Base-by-base conservation (phyloP, 2,797 vertebrate genomes). In the Danio tinwini region DNA sequence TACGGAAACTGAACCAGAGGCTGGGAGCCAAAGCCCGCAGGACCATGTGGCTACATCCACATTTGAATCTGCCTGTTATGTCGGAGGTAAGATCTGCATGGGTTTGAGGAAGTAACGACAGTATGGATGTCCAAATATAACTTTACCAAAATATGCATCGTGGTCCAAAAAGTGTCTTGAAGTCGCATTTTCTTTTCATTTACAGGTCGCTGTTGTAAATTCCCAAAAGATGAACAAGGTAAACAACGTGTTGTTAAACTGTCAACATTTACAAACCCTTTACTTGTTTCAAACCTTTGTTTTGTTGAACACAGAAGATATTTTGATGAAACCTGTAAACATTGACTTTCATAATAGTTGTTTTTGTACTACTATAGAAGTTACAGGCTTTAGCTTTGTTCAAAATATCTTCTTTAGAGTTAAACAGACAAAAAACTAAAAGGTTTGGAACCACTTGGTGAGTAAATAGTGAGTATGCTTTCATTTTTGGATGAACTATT, bases 31-130 rank as follows among this genome's bases (percentile, higher is more conserved):
- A 93, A 86, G 65, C 83, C 64, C 91, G 82, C 82, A 86, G 88
- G 81, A 92, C 90, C 80, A 92, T 87, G 88, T 93, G 93, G 92
- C 86, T 91, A 39, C 87, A 90, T 80, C 90, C 91, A 44, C 90
- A 87, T 69, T 89, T 91, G 88, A 93, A 93, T 87, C 89, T 95
- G 72, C 94, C 94, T 0, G 92, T 92, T 88, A 94, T 94, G 93
- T 88, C 94, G 49, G 90, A 94, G 92, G 93, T 94, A 79, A 40
- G 17, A 72, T 71, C 45, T 52, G 29, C 2, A 0, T 40, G 12
- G 13, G 37, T 52, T 63, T 10, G 19, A 13, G 37, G 19, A 56
- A 39, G 19, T 59, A 21, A 55, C 12, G 1, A 39, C 52, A 71
- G 10, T 14, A 40, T 16, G 0, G 8, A 8, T 56, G 19, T 47